Base-by-base conservation (phyloP, 2,888 invertebrate species). In the Mactromeris polynyma region DNA sequence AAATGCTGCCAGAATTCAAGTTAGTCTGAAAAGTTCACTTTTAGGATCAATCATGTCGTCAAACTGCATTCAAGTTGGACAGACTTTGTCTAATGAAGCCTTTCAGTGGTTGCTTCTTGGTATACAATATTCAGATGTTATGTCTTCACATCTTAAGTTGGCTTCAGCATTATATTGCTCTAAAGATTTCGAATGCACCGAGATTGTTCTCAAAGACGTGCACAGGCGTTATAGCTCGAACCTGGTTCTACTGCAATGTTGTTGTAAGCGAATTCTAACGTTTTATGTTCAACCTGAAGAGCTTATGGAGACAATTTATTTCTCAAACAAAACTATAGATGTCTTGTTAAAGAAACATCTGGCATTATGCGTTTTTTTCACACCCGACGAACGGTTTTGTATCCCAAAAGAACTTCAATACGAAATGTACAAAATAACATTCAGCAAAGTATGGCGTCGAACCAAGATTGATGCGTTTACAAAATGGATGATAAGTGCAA, bases 381-480 rank as follows among this genome's bases (percentile, higher is more conserved):
- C 36, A 73, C 73, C 33, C 2, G 19, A 33, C 73, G 73, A 73
- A 36, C 9, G 31, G 33, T 36, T 36, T 33, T 73, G 33, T 33
- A 36, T 33, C 14, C 73, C 73, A 73, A 73, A 73, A 33, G 73
- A 73, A 73, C 73, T 73, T 36, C 73, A 73, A 19, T 73, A 73
- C 36, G 73, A 73, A 73, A 73, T 73, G 73, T 73, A 36, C 19
- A 33, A 36, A 36, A 17, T 36, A 17, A 36, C 73, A 73, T 73
- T 73, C 33, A 33, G 36, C 36, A 73, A 73, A 73, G 11, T 19
- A 2, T 19, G 19, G 33, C 14, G 36, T 17, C 26, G 21, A 33
- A n/a, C 26, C 9, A 64, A 26, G n/a, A 17, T 36, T 73, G 4
- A 17, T 33, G 31, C 36, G 33, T 36, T 17, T 19, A 73, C 73